These are phyloP conservation scores for Zhuqinia jingwanae DNA, from an alignment of 2,888 invertebrate genomes.

Conservation along the genomic window DNA sequence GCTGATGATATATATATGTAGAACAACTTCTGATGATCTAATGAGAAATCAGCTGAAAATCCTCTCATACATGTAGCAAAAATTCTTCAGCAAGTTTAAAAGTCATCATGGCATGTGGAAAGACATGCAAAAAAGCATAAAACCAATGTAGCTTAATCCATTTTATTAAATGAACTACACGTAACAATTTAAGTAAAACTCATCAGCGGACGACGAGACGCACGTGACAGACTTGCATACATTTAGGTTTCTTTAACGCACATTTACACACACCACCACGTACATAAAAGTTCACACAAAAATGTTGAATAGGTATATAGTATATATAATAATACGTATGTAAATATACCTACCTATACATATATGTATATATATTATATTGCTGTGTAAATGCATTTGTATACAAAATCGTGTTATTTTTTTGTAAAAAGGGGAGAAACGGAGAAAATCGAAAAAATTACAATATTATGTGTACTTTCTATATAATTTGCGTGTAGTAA, in stretches of 20 bases:
- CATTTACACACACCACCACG: constrained; percentile 23
- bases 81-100: too few relatives aligned
- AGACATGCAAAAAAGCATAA: too few relatives aligned
- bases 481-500: background rate
- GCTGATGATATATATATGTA: too few relatives aligned
- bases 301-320: constrained; percentile 30
- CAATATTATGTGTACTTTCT: background rate
- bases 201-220: constrained; percentile 15
- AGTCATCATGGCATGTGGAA: too few relatives aligned
- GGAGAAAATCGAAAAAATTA: constrained; percentile 3
- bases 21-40: too few relatives aligned
- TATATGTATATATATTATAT: too few relatives aligned
- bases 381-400: background rate
- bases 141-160: too few relatives aligned
- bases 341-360: too few relatives aligned
- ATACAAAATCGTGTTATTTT: constrained; percentile 21
- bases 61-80: too few relatives aligned
- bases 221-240: constrained; percentile 14
- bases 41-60: too few relatives aligned
- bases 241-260: constrained; percentile 50
- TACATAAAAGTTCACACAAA: constrained; percentile 27
- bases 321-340: too few relatives aligned
- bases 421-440: constrained; percentile 28
- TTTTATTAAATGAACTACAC: too few relatives aligned
- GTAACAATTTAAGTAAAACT: constrained; percentile 29